phyloP scores from a whole-genome alignment of 2,888 invertebrate genomes.

The Nomada fabriciana region DNA sequence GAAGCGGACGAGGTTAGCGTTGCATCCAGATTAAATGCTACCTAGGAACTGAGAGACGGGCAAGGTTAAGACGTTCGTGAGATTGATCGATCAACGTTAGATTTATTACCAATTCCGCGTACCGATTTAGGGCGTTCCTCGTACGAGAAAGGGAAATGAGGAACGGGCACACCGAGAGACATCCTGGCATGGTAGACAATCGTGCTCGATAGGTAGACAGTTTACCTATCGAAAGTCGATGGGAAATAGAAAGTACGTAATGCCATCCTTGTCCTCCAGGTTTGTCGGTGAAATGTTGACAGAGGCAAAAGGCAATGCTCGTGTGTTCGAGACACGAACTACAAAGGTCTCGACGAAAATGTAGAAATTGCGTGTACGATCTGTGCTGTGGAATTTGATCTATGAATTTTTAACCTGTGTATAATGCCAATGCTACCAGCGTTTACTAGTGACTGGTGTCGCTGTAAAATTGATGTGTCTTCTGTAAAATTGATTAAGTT shows the following conservation, averaged over 20 bases:
- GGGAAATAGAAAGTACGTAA: slow-evolving; percentile 56
- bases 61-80: slow-evolving; percentile 57
- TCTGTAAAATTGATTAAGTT: no score
- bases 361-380: slow-evolving; percentile 21
- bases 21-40: slow-evolving; percentile 75
- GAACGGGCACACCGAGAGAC: slow-evolving; percentile 32
- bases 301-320: slow-evolving; percentile 36
- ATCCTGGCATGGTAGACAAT: slow-evolving; percentile 28
- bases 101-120: slow-evolving; percentile 54
- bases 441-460: background rate
- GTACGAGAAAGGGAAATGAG: slow-evolving; percentile 45
- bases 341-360: slow-evolving; percentile 37
- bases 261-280: slow-evolving; percentile 45
- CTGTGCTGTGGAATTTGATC: slow-evolving; percentile 3
- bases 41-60: slow-evolving; percentile 63
- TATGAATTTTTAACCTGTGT: background rate
- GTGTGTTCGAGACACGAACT: slow-evolving; percentile 28
- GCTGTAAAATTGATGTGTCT: no score
- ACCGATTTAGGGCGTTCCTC: slow-evolving; percentile 53
- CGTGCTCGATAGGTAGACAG: slow-evolving; percentile 4
- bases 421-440: background rate
- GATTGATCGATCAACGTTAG: slow-evolving; percentile 50
- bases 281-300: slow-evolving; percentile 48
- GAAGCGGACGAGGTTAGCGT: slow-evolving; percentile 70
- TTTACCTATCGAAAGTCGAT: slow-evolving; percentile 49